These are phyloP conservation scores for Microctonus brassicae DNA, from an alignment of 2,888 invertebrate species.

Conservation along the genomic window DNA sequence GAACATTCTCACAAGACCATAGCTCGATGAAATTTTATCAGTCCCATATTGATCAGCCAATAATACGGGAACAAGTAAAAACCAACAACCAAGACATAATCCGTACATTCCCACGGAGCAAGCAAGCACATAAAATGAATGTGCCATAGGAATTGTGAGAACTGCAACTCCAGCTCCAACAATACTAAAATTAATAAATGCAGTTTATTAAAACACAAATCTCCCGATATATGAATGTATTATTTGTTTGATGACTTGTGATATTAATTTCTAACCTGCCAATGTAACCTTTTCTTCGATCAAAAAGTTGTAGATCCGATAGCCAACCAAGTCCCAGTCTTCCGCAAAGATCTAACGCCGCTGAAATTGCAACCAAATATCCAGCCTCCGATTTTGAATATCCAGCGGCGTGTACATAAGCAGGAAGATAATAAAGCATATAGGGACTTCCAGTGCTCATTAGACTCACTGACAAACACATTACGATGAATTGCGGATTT, in stretches of 20 bases:
- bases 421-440: constrained; percentile 81
- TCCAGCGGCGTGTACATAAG: constrained; percentile 79
- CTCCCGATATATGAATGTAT: too few species aligned
- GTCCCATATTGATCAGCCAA: constrained; percentile 82
- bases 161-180: constrained; percentile 79
- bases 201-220: too few species aligned
- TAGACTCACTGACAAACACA: constrained; percentile 80
- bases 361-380: constrained; percentile 81
- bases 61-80: constrained; percentile 80
- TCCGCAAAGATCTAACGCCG: constrained; percentile 80
- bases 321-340: constrained; percentile 81
- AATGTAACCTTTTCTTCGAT: constrained; percentile 79
- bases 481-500: constrained; percentile 79
- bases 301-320: constrained; percentile 80
- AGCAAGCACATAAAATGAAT: constrained; percentile 77
- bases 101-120: constrained; percentile 79
- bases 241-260: too few species aligned
- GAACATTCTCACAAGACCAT: constrained; percentile 82
- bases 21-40: constrained; percentile 81
- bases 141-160: constrained; percentile 76
- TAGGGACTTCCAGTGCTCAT: constrained; percentile 85
- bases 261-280: constrained; percentile 74
- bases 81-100: constrained; percentile 82
- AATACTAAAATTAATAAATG: constrained; percentile 72
- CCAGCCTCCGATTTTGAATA: constrained; percentile 76